phyloP scores from a whole-genome alignment of 92 coral and sea anemone species.

The Meandrina meandrites region DNA sequence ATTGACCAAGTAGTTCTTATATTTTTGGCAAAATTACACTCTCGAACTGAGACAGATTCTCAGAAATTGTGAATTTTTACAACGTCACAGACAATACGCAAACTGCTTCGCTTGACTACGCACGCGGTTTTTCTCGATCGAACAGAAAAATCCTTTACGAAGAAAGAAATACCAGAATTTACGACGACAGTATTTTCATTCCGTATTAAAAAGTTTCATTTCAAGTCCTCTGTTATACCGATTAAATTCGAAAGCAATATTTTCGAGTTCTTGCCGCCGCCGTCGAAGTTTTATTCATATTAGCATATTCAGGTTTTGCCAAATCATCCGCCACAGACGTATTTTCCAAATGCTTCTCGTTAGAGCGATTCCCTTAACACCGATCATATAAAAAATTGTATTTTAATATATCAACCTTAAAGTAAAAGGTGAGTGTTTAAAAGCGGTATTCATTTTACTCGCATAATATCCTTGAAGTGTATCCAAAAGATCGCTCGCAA shows the following conservation, averaged over 20 bases:
- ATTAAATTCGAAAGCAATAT: background rate
- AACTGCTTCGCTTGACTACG: constrained; percentile 1
- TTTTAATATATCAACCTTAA: background rate
- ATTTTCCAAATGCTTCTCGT: background rate
- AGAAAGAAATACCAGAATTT: background rate
- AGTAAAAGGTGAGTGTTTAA: background rate
- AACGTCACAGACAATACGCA: constrained; percentile 5
- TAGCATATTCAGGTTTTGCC: constrained; percentile 5
- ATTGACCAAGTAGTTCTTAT: background rate
- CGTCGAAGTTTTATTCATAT: background rate
- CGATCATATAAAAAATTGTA: background rate
- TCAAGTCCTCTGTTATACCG: background rate
- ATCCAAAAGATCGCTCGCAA: background rate
- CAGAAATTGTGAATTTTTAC: constrained; percentile 9
- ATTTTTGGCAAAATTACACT: background rate
- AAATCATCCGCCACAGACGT: background rate
- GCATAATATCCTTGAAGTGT: background rate
- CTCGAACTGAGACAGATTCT: background rate
- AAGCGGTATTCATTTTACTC: background rate
- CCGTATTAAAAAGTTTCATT: background rate
- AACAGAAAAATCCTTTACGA: background rate
- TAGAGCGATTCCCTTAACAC: background rate
- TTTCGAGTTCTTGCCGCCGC: background rate
- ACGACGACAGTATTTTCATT: background rate
- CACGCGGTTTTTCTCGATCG: background rate